Evolutionary conservation across 2,888 invertebrate species (phyloP), one percentile per base, ranked within the genome.

Genomic region (Pasiphila rectangulata): DNA sequence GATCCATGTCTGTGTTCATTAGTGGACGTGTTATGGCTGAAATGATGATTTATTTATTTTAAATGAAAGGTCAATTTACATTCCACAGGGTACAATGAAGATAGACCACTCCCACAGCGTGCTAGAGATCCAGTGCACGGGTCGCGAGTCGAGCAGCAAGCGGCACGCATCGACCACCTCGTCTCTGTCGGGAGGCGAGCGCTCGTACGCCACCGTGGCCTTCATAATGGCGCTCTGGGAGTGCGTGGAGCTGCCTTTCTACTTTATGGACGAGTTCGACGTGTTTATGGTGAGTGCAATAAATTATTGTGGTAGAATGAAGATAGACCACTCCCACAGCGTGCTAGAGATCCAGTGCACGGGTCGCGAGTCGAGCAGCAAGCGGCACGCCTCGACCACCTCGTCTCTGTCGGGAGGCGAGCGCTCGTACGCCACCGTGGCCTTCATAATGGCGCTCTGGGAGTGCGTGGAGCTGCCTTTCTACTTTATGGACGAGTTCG

Each of bases 211-310:
- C n/a, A 98, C 98, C 0, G 95, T 98, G 5, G 96, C 97, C 21
- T 96, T 98, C 77, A 92, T 99, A 57, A 92, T 98, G 81, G 92
- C 98, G 19, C 90, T 99, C 20, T 99, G 99, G 99, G 94, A 96
- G 49, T 94, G 94, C 57, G 95, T 96, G 68, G 94, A 95, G 68
- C 92, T 96, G 67, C 98, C 99, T 0, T 98, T 99, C 83, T 94
- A 94, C 90, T 93, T 97, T 78, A 89, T 98, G 61, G 98, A 98
- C 79, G 98, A 99, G 90, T 98, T 98, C 74, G 98, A 98, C 72
- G 97, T 98, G 0, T 98, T 96, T 73, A 98, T 98, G 95, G 97
- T 95, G 72, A 54, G 68, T 42, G 3, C 12, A n/a, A n/a, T n/a
- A n/a, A n/a, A n/a, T n/a, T n/a, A n/a, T n/a, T n/a, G n/a, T n/a